Percentiles rank a stretch among this genome's conserved stretches.
These are phyloP conservation scores for Noturus placidus DNA, from an alignment of 2,113 vertebrate genomes.

Conservation along the genomic window DNA sequence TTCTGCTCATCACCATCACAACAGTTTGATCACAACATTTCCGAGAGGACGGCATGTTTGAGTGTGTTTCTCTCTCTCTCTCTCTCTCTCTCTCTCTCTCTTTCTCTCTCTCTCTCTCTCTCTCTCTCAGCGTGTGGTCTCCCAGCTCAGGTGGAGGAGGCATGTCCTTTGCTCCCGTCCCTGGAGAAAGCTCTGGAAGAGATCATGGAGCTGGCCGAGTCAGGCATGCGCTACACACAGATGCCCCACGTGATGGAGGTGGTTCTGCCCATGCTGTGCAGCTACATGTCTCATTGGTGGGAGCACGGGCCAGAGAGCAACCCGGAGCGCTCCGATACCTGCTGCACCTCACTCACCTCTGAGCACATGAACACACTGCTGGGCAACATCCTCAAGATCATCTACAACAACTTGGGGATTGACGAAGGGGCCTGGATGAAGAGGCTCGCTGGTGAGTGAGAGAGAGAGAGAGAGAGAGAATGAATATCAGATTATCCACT, in stretches of 20 bases:
- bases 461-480: slow-evolving; percentile 9
- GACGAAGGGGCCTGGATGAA: slow-evolving; percentile 98
- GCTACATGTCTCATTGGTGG: slow-evolving; percentile 98
- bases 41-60: too few species aligned
- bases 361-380: slow-evolving; percentile 94
- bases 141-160: slow-evolving; percentile 80
- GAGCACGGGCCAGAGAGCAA: slow-evolving; percentile 87
- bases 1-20: neutral
- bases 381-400: slow-evolving; percentile 95
- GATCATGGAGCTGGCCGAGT: slow-evolving; percentile 90
- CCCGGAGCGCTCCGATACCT: slow-evolving; percentile 72
- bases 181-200: slow-evolving; percentile 89
- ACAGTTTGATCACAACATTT: neutral
- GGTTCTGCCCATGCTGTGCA: slow-evolving; percentile 91
- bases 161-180: slow-evolving; percentile 85
- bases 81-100: neutral
- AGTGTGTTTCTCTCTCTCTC: neutral
- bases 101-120: neutral
- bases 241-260: slow-evolving; percentile 98
- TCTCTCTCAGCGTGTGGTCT: slow-evolving; percentile 74
- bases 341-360: slow-evolving; percentile 87
- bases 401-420: slow-evolving; percentile 94
- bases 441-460: slow-evolving; percentile 82
- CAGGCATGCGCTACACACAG: slow-evolving; percentile 90
- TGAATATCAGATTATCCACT: neutral